Evolutionary conservation across 2,113 vertebrate species (phyloP).

Genomic region (Chamaea fasciata): DNA sequence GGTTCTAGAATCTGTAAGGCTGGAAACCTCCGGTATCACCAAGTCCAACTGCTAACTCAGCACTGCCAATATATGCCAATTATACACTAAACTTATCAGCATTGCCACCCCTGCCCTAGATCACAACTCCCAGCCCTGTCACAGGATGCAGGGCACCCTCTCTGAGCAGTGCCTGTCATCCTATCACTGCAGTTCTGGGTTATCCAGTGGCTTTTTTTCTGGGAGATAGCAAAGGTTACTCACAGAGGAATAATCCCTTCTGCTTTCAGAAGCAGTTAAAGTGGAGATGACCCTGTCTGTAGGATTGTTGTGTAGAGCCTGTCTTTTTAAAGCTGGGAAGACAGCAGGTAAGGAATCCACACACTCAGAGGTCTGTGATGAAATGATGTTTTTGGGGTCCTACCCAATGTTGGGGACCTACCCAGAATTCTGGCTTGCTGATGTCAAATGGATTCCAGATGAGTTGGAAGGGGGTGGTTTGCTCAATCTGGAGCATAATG

Average conservation of each 20-base stretch:
- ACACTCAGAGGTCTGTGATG: neutral
- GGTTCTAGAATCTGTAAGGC: neutral
- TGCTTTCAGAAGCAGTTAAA: neutral
- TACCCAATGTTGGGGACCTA: neutral
- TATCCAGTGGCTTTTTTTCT: neutral
- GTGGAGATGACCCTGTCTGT: neutral
- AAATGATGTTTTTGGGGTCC: neutral
- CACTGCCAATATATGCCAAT: neutral
- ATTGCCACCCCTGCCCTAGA: neutral
- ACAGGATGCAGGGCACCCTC: neutral
- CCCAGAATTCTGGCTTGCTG: neutral
- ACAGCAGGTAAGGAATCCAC: neutral
- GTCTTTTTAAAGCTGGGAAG: neutral
- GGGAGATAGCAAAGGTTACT: neutral
- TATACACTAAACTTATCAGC: fast-evolving
- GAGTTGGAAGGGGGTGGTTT: neutral
- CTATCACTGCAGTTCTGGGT: neutral
- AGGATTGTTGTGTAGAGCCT: neutral
- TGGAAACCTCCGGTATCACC: neutral
- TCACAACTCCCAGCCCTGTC: neutral
- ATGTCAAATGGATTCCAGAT: neutral
- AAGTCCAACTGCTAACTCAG: neutral
- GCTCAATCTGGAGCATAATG: neutral
- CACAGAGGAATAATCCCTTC: neutral
- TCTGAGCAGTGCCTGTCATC: neutral